These are phyloP conservation scores for Ochropleura leucogaster DNA, from an alignment of 2,888 invertebrate species.

Conservation along the genomic window DNA sequence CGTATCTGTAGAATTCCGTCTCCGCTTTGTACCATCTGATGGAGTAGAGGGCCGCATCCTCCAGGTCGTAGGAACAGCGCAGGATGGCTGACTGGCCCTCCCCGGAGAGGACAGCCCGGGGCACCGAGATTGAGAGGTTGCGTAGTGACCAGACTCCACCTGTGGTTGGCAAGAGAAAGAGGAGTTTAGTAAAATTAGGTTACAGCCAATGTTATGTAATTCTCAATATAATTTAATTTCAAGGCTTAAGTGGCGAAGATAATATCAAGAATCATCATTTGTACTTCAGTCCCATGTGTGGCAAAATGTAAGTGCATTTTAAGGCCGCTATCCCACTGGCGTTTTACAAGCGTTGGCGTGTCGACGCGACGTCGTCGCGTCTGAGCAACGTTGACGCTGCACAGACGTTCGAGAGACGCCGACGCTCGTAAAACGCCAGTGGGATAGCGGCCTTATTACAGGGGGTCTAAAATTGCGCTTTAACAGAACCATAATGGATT, in stretches of 20 bases:
- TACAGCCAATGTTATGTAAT: neutral
- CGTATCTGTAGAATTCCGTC: conserved; percentile 94
- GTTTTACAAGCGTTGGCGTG: too few relatives aligned
- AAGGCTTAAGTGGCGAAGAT: neutral
- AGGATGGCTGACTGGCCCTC: conserved; percentile 88
- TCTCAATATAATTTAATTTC: neutral
- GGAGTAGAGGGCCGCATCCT: conserved; percentile 92
- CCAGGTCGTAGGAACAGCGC: conserved; percentile 91
- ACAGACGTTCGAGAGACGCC: too few relatives aligned
- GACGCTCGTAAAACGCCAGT: too few relatives aligned
- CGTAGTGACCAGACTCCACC: conserved; percentile 87
- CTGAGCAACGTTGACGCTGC: too few relatives aligned
- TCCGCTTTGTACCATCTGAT: conserved; percentile 93
- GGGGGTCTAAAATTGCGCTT: too few relatives aligned
- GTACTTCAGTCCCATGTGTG: neutral
- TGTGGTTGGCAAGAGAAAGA: conserved; percentile 62
- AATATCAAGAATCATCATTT: neutral
- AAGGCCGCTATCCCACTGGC: too few relatives aligned
- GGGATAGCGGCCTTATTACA: too few relatives aligned
- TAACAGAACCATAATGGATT: too few relatives aligned
- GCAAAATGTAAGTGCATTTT: neutral
- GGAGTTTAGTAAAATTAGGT: neutral
- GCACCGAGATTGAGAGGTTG: conserved; percentile 88
- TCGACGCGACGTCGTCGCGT: too few relatives aligned
- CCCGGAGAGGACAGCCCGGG: conserved; percentile 89